phyloP scores from a whole-genome alignment of 2,888 invertebrate species.

The Synergus umbraculus region DNA sequence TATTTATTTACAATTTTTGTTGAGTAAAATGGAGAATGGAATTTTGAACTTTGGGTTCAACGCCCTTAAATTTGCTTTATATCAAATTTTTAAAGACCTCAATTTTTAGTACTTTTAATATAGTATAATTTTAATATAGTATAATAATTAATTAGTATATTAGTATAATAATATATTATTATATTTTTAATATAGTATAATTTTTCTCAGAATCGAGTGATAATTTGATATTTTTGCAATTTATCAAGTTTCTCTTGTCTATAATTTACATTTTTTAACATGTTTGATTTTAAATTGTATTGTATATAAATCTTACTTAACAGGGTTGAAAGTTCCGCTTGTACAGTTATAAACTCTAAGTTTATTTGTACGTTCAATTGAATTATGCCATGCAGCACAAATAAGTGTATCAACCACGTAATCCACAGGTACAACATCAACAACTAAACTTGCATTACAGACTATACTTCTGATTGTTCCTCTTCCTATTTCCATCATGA shows the following conservation, averaged over 20 bases:
- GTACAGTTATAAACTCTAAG: constrained; percentile 94
- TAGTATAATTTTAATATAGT: too few relatives aligned
- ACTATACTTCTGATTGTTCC: constrained; percentile 91
- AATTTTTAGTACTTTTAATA: too few relatives aligned
- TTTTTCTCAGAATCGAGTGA: too few relatives aligned
- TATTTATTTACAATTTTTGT: too few relatives aligned
- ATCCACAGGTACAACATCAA: constrained; percentile 96
- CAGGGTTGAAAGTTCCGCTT: constrained; percentile 90
- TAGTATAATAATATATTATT: too few relatives aligned
- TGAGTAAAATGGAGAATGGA: too few relatives aligned
- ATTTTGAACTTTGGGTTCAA: too few relatives aligned
- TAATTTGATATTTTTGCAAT: too few relatives aligned
- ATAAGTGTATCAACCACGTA: constrained; percentile 93
- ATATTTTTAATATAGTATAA: too few relatives aligned
- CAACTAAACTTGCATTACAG: constrained; percentile 85
- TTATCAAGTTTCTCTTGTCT: background rate
- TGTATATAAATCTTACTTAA: constrained; percentile 76
- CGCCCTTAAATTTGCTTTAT: too few relatives aligned
- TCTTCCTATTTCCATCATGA: constrained; percentile 88
- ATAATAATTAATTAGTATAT: too few relatives aligned
- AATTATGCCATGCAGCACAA: constrained; percentile 88
- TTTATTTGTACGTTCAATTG: constrained; percentile 68
- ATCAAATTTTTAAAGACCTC: too few relatives aligned
- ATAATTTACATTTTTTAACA: background rate
- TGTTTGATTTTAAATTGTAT: background rate